Percentiles rank a stretch among this genome's conserved stretches.
Conservation (phyloP, 2,888 invertebrate genomes). For the Drosophila nr. medialis region DNA sequence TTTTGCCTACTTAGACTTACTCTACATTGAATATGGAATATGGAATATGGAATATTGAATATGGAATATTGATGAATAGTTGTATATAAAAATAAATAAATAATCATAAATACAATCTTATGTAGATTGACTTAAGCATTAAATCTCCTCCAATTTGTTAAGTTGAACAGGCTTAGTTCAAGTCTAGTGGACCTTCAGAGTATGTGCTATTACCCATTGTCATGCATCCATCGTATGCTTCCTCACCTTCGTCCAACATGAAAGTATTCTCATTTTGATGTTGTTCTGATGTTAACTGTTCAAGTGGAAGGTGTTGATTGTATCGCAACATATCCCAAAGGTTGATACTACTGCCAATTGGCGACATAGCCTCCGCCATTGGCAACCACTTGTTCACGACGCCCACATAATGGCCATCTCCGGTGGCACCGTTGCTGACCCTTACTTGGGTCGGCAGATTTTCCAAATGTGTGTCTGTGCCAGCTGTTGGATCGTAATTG, state of each 20-base stretch:
- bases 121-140: background rate
- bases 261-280: background rate
- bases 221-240: background rate
- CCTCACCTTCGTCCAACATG: background rate
- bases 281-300: too few relatives aligned
- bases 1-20: background rate
- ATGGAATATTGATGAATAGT: too few relatives aligned
- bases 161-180: background rate
- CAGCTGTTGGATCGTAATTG: slow-evolving; percentile 9
- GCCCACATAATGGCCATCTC: slow-evolving; percentile 47
- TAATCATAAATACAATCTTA: too few relatives aligned
- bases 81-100: too few relatives aligned
- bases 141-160: background rate
- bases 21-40: background rate
- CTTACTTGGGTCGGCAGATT: slow-evolving; percentile 9
- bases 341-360: too few relatives aligned
- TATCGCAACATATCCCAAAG: too few relatives aligned
- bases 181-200: background rate
- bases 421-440: slow-evolving; percentile 44
- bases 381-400: slow-evolving; percentile 3
- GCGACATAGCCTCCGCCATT: too few relatives aligned
- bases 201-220: background rate
- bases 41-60: too few relatives aligned
- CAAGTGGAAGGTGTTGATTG: too few relatives aligned
- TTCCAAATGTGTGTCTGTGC: slow-evolving; percentile 16